These are phyloP conservation scores for Sebastes iracundus DNA, from an alignment of 2,797 vertebrate species.

Conservation along the genomic window DNA sequence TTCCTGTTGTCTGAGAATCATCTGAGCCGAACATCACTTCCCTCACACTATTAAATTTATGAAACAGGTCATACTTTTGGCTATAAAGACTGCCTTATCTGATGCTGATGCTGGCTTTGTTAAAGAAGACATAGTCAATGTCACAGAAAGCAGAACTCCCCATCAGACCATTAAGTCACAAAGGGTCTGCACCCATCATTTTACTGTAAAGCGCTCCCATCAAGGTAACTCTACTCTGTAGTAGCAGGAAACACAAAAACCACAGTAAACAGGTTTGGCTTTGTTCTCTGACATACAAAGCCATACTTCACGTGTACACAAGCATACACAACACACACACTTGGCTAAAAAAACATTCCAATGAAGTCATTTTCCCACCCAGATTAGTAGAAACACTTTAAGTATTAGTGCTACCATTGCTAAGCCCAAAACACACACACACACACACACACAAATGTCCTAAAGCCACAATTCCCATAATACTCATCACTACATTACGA, in stretches of 20 bases:
- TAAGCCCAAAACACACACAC: slow-evolving; percentile 22
- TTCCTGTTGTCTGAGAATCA: background rate
- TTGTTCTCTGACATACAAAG: slow-evolving; percentile 1
- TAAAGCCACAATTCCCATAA: slow-evolving; percentile 14
- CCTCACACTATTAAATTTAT: background rate
- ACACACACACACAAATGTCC: slow-evolving; percentile 9
- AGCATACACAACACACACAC: background rate
- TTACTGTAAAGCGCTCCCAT: background rate
- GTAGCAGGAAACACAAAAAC: slow-evolving; percentile 2
- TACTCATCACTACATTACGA: background rate
- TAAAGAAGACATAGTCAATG: background rate
- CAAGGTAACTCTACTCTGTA: background rate
- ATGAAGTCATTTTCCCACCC: slow-evolving; percentile 41
- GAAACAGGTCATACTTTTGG: background rate
- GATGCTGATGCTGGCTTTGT: background rate
- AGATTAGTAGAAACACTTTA: slow-evolving; percentile 38
- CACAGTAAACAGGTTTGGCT: slow-evolving; percentile 23
- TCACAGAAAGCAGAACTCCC: background rate
- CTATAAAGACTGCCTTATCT: background rate
- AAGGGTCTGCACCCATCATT: background rate
- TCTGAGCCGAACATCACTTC: background rate
- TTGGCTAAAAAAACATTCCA: slow-evolving; percentile 13
- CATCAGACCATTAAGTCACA: slow-evolving; percentile 13
- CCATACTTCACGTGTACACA: background rate
- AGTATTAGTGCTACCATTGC: slow-evolving; percentile 26